Conservation (phyloP, 2,797 vertebrate species). For the Chromis chromis region DNA sequence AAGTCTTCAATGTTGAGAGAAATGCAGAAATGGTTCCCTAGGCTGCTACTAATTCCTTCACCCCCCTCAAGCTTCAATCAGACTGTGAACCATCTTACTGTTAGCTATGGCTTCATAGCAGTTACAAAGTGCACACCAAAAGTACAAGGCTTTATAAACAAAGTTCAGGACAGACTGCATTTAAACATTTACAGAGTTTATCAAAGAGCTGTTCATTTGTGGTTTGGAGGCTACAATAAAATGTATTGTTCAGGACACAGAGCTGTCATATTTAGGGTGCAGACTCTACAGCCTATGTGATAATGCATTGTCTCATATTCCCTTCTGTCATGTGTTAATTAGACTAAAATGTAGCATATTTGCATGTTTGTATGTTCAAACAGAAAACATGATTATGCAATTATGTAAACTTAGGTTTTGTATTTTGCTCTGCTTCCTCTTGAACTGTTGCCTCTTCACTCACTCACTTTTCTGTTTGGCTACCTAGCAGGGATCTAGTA, state of each 20-base stretch:
- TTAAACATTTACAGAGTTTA: conserved; percentile 45
- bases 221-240: conserved; percentile 30
- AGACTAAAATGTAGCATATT: conserved; percentile 49
- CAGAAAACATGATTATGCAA: conserved; percentile 62
- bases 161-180: conserved; percentile 62
- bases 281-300: conserved; percentile 20
- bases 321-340: conserved; percentile 45
- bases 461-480: conserved; percentile 51
- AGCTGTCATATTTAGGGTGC: conserved; percentile 13
- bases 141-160: conserved; percentile 62
- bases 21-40: conserved; percentile 82
- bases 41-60: conserved; percentile 84
- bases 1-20: conserved; percentile 81
- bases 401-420: conserved; percentile 66
- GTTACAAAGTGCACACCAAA: conserved; percentile 60
- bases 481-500: conserved; percentile 39
- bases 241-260: not conserved
- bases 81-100: conserved; percentile 81
- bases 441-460: conserved; percentile 57
- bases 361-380: conserved; percentile 44
- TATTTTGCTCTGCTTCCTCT: conserved; percentile 49
- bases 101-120: conserved; percentile 71
- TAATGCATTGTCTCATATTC: conserved; percentile 32
- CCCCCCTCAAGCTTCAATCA: conserved; percentile 82
- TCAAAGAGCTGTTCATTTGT: conserved; percentile 40